Conservation (phyloP, 2,888 invertebrate species). For the Dryocosmus kuriphilus region DNA sequence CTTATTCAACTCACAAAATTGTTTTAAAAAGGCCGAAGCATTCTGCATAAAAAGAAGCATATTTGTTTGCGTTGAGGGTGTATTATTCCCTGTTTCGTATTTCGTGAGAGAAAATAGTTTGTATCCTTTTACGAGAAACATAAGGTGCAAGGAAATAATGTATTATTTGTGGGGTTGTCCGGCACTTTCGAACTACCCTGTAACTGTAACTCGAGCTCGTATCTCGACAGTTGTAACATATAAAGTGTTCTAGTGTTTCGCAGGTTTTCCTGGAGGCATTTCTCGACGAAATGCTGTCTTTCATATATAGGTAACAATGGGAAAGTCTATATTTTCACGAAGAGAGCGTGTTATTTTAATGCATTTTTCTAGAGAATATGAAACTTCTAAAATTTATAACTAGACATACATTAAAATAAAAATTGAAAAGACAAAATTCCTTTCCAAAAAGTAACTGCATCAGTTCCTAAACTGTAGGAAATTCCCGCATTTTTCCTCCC, state of each 20-base stretch:
- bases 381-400: not conserved
- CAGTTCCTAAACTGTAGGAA: too few species aligned
- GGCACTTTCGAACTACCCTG: constrained; percentile 32
- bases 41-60: too few species aligned
- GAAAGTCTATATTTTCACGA: not conserved
- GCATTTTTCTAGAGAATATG: not conserved
- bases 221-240: constrained; percentile 15
- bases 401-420: not conserved
- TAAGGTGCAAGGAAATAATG: constrained; percentile 13
- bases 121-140: constrained; percentile 24
- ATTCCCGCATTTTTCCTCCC: too few species aligned
- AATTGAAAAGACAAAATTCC: not conserved
- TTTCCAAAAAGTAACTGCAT: too few species aligned
- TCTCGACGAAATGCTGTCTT: constrained; percentile 1
- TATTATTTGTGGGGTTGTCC: constrained; percentile 16
- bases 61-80: not conserved
- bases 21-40: too few species aligned
- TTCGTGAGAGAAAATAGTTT: not conserved
- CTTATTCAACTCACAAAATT: too few species aligned
- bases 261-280: constrained; percentile 31
- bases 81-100: not conserved
- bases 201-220: constrained; percentile 27
- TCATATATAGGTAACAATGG: not conserved
- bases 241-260: constrained; percentile 29
- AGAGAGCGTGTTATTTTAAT: not conserved